Conservation (phyloP, 2,113 vertebrate species). For the Seriola quinqueradiata region DNA sequence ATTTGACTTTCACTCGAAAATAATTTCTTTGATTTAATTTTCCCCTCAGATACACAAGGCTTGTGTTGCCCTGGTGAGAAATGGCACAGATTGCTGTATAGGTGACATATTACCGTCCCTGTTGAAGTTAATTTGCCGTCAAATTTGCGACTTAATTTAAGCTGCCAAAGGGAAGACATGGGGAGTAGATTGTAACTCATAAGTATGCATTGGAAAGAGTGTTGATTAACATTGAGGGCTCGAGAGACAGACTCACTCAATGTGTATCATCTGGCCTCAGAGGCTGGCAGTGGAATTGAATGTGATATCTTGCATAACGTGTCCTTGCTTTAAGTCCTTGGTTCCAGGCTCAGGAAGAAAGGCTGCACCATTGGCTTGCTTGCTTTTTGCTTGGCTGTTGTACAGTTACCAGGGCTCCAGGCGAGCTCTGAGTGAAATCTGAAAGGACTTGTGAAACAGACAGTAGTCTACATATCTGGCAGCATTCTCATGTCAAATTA, state of each 20-base stretch:
- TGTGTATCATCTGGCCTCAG: constrained; percentile 76
- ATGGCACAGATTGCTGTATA: constrained; percentile 60
- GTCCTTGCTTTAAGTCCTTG: constrained; percentile 75
- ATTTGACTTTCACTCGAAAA: constrained; percentile 43
- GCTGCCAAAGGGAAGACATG: constrained; percentile 75
- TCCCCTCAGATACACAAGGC: constrained; percentile 41
- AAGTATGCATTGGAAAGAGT: constrained; percentile 79
- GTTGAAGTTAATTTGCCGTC: constrained; percentile 77
- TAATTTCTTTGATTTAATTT: constrained; percentile 65
- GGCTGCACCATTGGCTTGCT: constrained; percentile 59
- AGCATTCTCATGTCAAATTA: constrained; percentile 63
- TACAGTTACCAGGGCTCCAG: constrained; percentile 59
- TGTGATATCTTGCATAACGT: constrained; percentile 77
- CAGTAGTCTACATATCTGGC: constrained; percentile 66
- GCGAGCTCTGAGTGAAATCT: constrained; percentile 69
- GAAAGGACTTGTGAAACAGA: constrained; percentile 71
- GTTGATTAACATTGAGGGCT: constrained; percentile 80
- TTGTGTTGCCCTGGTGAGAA: constrained; percentile 34
- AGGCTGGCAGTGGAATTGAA: constrained; percentile 72
- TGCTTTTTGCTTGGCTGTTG: constrained; percentile 56
- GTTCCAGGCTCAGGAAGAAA: constrained; percentile 68
- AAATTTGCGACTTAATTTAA: constrained; percentile 77
- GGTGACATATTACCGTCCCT: constrained; percentile 71
- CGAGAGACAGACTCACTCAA: constrained; percentile 66
- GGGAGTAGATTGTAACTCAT: constrained; percentile 80